A percentile compares a stretch with the other conserved stretches of the same genome.
These are phyloP conservation scores for Limenitis camilla DNA, from an alignment of 2,888 invertebrate species.

Conservation along the genomic window DNA sequence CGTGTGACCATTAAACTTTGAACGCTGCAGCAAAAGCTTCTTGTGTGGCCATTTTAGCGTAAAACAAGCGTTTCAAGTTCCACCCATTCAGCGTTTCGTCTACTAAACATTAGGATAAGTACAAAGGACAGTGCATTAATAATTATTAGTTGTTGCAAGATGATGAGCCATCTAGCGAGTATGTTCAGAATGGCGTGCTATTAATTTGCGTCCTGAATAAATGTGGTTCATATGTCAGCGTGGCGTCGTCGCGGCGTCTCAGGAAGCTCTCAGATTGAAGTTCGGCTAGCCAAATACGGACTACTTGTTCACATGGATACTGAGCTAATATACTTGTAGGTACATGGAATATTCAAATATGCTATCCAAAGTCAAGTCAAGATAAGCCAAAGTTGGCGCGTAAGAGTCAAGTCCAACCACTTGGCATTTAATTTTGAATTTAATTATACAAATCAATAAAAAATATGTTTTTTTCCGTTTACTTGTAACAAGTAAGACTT, in stretches of 20 bases:
- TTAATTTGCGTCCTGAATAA: slow-evolving; percentile 68
- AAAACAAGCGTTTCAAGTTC: background rate
- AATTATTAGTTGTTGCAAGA: slow-evolving; percentile 31
- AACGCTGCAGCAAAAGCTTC: too few species aligned
- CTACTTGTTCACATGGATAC: too few species aligned
- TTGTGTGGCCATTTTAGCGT: too few species aligned
- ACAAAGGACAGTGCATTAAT: slow-evolving; percentile 8
- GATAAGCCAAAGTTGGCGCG: too few species aligned
- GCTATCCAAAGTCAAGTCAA: background rate
- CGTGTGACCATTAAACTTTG: too few species aligned
- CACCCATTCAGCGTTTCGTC: background rate
- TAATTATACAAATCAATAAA: too few species aligned
- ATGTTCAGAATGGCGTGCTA: slow-evolving; percentile 56
- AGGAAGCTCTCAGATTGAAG: slow-evolving; percentile 23
- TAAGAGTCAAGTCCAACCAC: too few species aligned
- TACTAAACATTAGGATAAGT: background rate
- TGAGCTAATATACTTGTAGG: too few species aligned
- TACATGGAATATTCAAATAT: too few species aligned
- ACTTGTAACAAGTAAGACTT: too few species aligned
- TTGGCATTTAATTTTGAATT: too few species aligned
- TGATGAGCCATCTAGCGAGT: slow-evolving; percentile 41
- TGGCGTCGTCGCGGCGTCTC: slow-evolving; percentile 24
- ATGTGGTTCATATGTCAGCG: slow-evolving; percentile 52
- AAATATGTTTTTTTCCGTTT: too few species aligned
- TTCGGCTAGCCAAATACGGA: slow-evolving; percentile 21